Base-by-base conservation (phyloP, 2,797 vertebrate genomes). In the Tarsius wallacei region DNA sequence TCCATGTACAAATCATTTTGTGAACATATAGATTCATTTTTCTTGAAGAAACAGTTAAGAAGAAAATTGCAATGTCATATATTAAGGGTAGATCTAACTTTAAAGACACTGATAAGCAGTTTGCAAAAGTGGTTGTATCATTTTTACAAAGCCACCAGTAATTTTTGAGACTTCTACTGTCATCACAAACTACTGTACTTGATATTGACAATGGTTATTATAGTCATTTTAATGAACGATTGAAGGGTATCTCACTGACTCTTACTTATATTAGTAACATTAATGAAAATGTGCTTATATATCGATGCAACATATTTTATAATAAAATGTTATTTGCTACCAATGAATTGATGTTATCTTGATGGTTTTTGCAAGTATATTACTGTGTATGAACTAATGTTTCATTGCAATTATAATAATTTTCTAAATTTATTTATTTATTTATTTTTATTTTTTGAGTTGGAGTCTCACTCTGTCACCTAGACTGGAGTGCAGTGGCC, bases 371-470 rank as follows among this genome's bases (percentile, higher is more conserved):
- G 59, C 53, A 88, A 87, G 70, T 55, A 21, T 64, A 70, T 76
- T 94, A 47, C 31, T 80, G 2, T 84, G 15, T 28, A 1, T 87
- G 13, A 78, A 91, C 49, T 90, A 66, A 82, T 73, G 17, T 26
- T 96, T 97, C 19, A 33, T 77, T 86, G 91, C 88, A 90, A 90
- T 91, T 93, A 84, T 26, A 5, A 6, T 6, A 77, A 94, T 76
- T 94, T 42, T 76, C 15, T 42, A 64, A 94, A 91, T 83, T 73
- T 77, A 93, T n/a, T n/a, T n/a, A n/a, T n/a, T n/a, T n/a, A n/a
- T n/a, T n/a, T n/a, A n/a, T n/a, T n/a, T n/a, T n/a, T n/a, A n/a
- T n/a, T n/a, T n/a, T n/a, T n/a, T n/a, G n/a, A n/a, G n/a, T n/a
- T n/a, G n/a, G n/a, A n/a, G n/a, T n/a, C n/a, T n/a, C n/a, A n/a